Evolutionary conservation across 2,888 invertebrate genomes (phyloP).

Genomic region (Xiphydria camelus): DNA sequence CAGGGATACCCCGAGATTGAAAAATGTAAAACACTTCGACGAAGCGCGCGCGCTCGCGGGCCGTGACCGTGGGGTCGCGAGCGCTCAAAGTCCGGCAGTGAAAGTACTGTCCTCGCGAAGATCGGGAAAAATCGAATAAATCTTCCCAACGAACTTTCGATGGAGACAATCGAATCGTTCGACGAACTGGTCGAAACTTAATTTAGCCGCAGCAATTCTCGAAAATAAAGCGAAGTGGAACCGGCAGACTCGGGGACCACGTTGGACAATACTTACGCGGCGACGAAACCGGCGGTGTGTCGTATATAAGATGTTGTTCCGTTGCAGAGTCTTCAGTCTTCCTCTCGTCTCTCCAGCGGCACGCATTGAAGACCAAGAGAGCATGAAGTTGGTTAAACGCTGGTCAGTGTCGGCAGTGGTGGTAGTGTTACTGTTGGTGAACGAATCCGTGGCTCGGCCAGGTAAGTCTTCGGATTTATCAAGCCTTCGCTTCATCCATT

Average conservation of each 20-base stretch:
- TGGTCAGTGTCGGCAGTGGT: conserved; percentile 42
- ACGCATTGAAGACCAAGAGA: not conserved
- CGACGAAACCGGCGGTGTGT: conserved; percentile 31
- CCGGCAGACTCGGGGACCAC: not conserved
- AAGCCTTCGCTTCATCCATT: not conserved
- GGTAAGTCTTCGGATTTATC: conserved; percentile 31
- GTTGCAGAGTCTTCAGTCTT: conserved; percentile 43
- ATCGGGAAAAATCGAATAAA: not conserved
- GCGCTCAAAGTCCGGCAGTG: conserved; percentile 5
- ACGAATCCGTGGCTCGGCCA: conserved; percentile 33
- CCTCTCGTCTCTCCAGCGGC: conserved; percentile 34
- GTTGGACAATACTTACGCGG: conserved; percentile 38
- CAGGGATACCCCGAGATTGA: conserved; percentile 31
- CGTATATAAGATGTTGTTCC: conserved; percentile 52
- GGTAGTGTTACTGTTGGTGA: conserved; percentile 36
- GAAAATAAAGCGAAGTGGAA: not conserved
- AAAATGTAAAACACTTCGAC: conserved; percentile 37
- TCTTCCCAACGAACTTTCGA: not conserved
- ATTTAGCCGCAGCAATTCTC: not conserved
- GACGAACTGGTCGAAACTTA: conserved; percentile 4
- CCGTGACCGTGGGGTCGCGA: conserved; percentile 38
- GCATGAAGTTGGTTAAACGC: conserved; percentile 40
- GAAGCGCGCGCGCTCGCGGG: conserved; percentile 38
- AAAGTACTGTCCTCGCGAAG: conserved; percentile 18
- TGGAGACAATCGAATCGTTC: not conserved